Evolutionary conservation across 92 coral and sea anemone species (phyloP).

Genomic region (Siderastrea siderea): DNA sequence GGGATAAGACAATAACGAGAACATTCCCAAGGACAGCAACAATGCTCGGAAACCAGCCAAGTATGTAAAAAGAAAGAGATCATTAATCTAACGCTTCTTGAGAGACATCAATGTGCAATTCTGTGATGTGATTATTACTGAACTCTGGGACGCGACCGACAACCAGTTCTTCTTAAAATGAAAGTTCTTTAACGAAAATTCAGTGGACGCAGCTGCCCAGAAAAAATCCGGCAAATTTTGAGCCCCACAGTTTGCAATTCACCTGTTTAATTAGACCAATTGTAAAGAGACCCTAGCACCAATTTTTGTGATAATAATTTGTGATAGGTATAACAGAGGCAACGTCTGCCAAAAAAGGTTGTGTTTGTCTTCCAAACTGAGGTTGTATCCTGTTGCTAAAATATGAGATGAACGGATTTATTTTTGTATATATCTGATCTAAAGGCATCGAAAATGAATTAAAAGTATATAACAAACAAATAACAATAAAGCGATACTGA

Average conservation of each 20-base stretch:
- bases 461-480: too few relatives aligned
- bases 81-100: too few relatives aligned
- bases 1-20: background rate
- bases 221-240: background rate
- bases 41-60: slow-evolving; percentile 29
- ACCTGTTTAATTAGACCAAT: background rate
- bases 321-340: background rate
- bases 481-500: too few relatives aligned
- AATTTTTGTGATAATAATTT: too few relatives aligned
- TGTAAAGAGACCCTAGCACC: background rate
- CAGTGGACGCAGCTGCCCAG: background rate
- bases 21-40: slow-evolving; percentile 35
- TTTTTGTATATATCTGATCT: too few relatives aligned
- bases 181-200: background rate
- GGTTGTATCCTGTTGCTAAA: too few relatives aligned
- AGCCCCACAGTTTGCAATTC: background rate
- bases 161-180: background rate
- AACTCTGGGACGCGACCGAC: background rate
- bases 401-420: too few relatives aligned
- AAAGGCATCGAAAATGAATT: too few relatives aligned
- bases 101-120: background rate
- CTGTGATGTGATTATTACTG: background rate
- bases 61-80: slow-evolving; percentile 30
- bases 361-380: background rate
- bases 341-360: background rate